Evolutionary conservation across 2,797 vertebrate species (phyloP).

Genomic region (Poecilia velifera): DNA sequence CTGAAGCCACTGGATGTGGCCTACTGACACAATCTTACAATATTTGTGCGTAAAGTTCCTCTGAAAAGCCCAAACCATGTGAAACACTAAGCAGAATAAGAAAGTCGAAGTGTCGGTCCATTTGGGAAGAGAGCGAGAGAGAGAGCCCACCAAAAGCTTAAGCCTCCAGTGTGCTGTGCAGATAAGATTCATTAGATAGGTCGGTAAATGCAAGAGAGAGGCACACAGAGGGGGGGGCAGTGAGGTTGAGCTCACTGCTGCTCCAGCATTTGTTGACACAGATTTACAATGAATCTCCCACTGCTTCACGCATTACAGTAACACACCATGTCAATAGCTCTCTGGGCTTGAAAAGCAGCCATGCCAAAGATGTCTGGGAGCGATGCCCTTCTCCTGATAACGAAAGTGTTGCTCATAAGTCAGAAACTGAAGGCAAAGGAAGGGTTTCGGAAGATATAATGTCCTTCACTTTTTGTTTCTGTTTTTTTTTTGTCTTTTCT

Average conservation of each 20-base stretch:
- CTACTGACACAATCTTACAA: conserved; percentile 55
- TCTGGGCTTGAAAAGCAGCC: conserved; percentile 73
- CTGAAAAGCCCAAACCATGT: conserved; percentile 63
- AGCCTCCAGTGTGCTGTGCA: conserved; percentile 76
- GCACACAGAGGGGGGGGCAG: conserved; percentile 41
- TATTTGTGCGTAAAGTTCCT: conserved; percentile 67
- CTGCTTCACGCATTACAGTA: conserved; percentile 78
- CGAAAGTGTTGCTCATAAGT: conserved; percentile 70
- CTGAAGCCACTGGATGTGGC: conserved; percentile 57
- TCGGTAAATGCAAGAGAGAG: conserved; percentile 70
- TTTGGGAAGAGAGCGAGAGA: conserved; percentile 40
- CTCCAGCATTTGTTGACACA: conserved; percentile 80
- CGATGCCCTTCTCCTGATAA: conserved; percentile 78
- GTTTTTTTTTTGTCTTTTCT: conserved; percentile 29
- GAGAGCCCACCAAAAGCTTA: conserved; percentile 77
- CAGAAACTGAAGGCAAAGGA: conserved; percentile 53
- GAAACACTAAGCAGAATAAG: conserved; percentile 55
- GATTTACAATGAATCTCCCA: conserved; percentile 80
- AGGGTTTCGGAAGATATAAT: conserved; percentile 1
- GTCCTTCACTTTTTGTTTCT: conserved; percentile 45
- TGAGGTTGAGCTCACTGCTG: conserved; percentile 67
- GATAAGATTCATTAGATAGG: conserved; percentile 84
- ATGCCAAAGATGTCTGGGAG: conserved; percentile 78
- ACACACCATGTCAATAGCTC: conserved; percentile 76
- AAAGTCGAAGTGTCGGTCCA: conserved; percentile 39